Base-by-base conservation (phyloP, 2,797 vertebrate genomes). In the Hybognathus amarus region DNA sequence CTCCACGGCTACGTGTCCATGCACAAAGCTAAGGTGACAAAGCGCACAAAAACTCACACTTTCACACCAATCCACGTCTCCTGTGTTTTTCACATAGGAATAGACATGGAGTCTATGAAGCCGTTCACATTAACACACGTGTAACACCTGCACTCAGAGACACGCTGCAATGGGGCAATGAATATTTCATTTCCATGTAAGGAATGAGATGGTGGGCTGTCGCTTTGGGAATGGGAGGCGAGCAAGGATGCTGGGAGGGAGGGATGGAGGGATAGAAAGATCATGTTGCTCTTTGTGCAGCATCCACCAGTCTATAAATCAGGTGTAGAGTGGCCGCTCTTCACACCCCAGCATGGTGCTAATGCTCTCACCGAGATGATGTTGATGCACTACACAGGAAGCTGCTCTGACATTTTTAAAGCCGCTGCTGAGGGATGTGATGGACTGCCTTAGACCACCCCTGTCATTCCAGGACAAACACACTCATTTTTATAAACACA, bases 1-100 rank as follows among this genome's bases (percentile, higher is more conserved):
- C 93, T 97, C 52, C 96, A 94, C 12, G 96, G 96, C 68, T 95
- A 94, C 2, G 89, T 97, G 86, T 95, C 94, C 1, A 94, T 91
- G 6, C 93, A 94, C 88, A 96, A 90, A 91, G 89, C 84, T 0
- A 92, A 94, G 96, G 97, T 98, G 70, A 89, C 67, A 71, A 76
- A 24, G 81, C 22, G 30, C 47, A 73, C 45, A 77, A 61, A 77
- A 77, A 77, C 22, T 71, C 47, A 75, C 63, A 79, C 74, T 74
- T 24, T n/a, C 20, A 75, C 61, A 69, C 52, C 22, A 61, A 30
- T 83, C 52, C 52, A 24, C 33, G 6, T 79, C 64, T 22, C 15
- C 74, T 84, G 54, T 71, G 42, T 59, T 50, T 38, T 27, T 75
- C 42, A 68, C 80, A 56, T 54, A 69, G 76, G n/a, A 17, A 47